Percentiles rank a stretch among this genome's conserved stretches.
These are phyloP conservation scores for Furnarius figulus DNA, from an alignment of 2,113 vertebrate genomes.

Conservation along the genomic window DNA sequence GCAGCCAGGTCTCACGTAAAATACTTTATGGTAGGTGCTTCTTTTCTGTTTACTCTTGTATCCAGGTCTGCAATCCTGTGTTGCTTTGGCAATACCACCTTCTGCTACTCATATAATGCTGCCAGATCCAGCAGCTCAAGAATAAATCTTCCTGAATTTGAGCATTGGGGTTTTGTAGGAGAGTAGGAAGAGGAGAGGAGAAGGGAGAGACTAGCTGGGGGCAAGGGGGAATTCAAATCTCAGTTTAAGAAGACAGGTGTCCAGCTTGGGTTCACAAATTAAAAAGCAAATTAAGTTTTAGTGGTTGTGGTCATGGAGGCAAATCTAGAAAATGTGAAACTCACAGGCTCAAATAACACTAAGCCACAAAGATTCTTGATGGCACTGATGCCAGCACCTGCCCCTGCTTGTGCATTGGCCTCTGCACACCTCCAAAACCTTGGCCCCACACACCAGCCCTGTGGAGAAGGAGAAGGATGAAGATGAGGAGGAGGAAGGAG, in stretches of 20 bases:
- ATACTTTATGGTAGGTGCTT: not conserved
- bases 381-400: fast-evolving
- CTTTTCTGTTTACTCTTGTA: slow-evolving; percentile 3
- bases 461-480: not conserved
- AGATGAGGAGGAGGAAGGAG: not conserved
- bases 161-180: not conserved
- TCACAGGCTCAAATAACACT: not conserved
- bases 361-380: not conserved
- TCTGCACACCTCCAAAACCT: fast-evolving
- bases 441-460: not conserved
- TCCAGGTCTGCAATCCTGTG: not conserved
- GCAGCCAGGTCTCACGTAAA: not conserved
- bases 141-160: slow-evolving; percentile 27
- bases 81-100: slow-evolving; percentile 21
- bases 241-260: not conserved
- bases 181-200: not conserved
- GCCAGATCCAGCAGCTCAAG: slow-evolving; percentile 20
- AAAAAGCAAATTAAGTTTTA: not conserved
- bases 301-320: not conserved
- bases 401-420: fast-evolving
- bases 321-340: not conserved
- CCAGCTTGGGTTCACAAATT: not conserved
- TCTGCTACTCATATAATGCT: slow-evolving; percentile 32
- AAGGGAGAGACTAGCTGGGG: not conserved
- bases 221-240: not conserved